These are phyloP conservation scores for Myopa tessellatipennis DNA, from an alignment of 2,888 invertebrate species.

Conservation along the genomic window DNA sequence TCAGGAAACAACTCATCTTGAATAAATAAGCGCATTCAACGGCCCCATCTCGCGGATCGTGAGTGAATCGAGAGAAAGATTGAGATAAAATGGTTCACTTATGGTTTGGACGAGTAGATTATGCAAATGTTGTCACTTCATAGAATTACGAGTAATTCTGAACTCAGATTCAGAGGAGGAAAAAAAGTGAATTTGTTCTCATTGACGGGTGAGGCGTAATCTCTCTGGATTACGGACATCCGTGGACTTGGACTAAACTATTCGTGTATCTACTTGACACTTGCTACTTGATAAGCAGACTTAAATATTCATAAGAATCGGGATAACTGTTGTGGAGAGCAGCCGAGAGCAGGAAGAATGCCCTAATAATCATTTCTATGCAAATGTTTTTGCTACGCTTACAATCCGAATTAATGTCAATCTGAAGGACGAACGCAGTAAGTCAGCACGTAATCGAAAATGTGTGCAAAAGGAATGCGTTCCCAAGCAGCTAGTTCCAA, in stretches of 20 bases:
- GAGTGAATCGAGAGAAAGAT: too few relatives aligned
- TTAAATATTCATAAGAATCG: slow-evolving; percentile 35
- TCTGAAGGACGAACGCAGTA: not conserved
- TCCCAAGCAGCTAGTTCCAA: too few relatives aligned
- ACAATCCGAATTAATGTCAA: slow-evolving; percentile 9
- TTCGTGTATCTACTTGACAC: slow-evolving; percentile 32
- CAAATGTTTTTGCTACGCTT: slow-evolving; percentile 18
- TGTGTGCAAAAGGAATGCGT: too few relatives aligned
- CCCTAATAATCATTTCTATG: slow-evolving; percentile 37
- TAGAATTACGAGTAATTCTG: not conserved
- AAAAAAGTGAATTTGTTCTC: slow-evolving; percentile 3
- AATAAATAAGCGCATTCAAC: too few relatives aligned
- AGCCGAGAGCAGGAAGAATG: not conserved
- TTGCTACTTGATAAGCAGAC: slow-evolving; percentile 10
- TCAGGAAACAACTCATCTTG: too few relatives aligned
- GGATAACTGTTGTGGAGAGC: slow-evolving; percentile 2
- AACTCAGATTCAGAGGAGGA: not conserved
- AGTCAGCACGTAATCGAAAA: not conserved
- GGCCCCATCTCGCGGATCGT: too few relatives aligned
- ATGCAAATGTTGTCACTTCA: slow-evolving; percentile 31
- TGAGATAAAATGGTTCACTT: too few relatives aligned
- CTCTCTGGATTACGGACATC: not conserved
- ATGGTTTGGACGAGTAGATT: not conserved
- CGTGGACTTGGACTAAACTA: not conserved
- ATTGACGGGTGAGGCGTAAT: slow-evolving; percentile 17